Evolutionary conservation across 2,113 vertebrate genomes (phyloP).

Genomic region (Archilochus colubris): DNA sequence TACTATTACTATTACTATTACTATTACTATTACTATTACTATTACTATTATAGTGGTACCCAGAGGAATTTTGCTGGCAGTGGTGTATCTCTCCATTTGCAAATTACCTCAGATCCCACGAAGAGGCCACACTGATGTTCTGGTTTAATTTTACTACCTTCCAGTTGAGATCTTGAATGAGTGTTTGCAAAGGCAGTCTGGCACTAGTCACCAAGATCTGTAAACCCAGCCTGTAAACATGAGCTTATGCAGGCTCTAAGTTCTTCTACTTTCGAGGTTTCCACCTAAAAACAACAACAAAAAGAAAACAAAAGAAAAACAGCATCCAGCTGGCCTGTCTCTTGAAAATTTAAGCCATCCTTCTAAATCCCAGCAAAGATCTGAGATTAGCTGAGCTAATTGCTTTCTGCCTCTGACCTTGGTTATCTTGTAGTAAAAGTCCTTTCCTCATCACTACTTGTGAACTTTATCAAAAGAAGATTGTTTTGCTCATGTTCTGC

Average conservation of each 20-base stretch:
- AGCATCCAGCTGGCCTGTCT: accelerated
- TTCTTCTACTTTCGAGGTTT: not conserved
- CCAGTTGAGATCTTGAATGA: not conserved
- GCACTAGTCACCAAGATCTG: too few species aligned
- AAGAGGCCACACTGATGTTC: not conserved
- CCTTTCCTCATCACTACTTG: not conserved
- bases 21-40: not conserved
- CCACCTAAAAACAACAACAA: not conserved
- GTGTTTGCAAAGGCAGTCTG: not conserved
- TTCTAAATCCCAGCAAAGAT: not conserved
- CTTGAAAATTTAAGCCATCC: not conserved
- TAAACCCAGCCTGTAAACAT: not conserved
- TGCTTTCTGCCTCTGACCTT: not conserved
- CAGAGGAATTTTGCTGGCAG: not conserved
- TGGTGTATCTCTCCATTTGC: not conserved
- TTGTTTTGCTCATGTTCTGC: not conserved
- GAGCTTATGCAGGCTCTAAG: not conserved
- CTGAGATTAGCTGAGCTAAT: not conserved
- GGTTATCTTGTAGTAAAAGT: not conserved
- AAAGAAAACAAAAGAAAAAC: not conserved
- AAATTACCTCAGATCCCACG: not conserved
- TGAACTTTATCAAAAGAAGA: not conserved
- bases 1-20: not conserved
- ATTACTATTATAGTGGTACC: not conserved
- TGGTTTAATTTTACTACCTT: not conserved